Evolutionary conservation across 2,888 invertebrate genomes (phyloP).

Genomic region (Gari tellinella): DNA sequence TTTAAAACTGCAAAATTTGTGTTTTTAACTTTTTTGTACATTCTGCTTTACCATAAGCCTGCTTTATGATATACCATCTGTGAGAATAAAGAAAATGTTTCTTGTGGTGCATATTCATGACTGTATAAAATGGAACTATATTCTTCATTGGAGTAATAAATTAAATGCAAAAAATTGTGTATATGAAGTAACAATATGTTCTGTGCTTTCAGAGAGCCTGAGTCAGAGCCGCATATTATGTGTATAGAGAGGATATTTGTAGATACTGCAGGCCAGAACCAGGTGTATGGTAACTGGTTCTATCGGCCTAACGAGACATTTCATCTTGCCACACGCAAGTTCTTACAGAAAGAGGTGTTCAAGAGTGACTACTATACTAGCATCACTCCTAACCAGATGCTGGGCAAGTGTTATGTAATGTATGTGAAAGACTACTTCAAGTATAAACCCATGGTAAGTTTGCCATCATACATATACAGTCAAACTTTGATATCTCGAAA

Average conservation of each 20-base stretch:
- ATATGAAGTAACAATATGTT: no score
- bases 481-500: no score
- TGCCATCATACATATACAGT: no score
- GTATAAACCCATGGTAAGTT: constrained; percentile 89
- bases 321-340: constrained; percentile 97
- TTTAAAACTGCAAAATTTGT: no score
- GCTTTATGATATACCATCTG: no score
- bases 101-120: no score
- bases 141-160: no score
- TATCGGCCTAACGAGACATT: constrained; percentile 97
- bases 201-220: constrained; percentile 72
- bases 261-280: constrained; percentile 91
- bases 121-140: no score
- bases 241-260: constrained; percentile 96
- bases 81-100: no score
- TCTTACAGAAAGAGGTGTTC: constrained; percentile 98
- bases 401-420: constrained; percentile 96
- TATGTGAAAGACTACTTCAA: constrained; percentile 97
- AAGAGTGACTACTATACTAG: constrained; percentile 95
- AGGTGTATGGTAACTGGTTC: constrained; percentile 94
- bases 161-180: no score
- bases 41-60: no score
- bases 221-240: constrained; percentile 88
- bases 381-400: constrained; percentile 92
- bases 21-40: no score